Evolutionary conservation across 1,140 invertebrate species (phyloP), one percentile per base, ranked within the genome.

Genomic region (Ceratina japonica): DNA sequence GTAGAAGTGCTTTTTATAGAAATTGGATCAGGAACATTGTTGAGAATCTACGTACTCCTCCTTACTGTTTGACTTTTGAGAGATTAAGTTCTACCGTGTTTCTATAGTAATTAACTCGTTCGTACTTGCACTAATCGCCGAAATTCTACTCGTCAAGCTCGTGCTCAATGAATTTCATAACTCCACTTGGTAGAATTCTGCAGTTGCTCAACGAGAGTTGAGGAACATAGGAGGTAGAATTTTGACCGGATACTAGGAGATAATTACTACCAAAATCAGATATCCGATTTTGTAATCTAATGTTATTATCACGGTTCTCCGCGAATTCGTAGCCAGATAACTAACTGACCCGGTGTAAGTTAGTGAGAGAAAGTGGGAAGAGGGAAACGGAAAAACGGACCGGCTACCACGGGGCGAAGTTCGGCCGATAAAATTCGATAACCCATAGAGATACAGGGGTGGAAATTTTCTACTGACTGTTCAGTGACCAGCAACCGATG

Each of bases 391-490:
- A 59, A 18, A 22, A 59, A 22, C 2, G 18, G 16, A 24, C 2
- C 18, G 13, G 8, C 7, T 20, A 66, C 52, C 44, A 71, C 68
- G 24, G 27, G 69, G 15, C 16, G 56, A 79, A 79, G 27, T 64
- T 70, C 49, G 31, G 5, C 10, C 37, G 27, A 79, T 84, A 70
- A 74, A 65, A 12, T 24, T 15, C 13, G 24, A 62, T 27, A 18
- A 75, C 27, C 4, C 16, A 7, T 16, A 10, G 12, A 27, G 80
- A 80, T 75, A 80, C 72, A 63, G 51, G 12, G 59, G 59, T 49
- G 51, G 52, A 81, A 78, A 84, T 61, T 71, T 85, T 75, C 62
- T 66, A 84, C 84, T 79, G 66, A 56, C 71, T 75, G 66, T 84
- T 84, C 84, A 84, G 20, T 44, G 44, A 66, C 52, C 66, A 79